A percentile compares a stretch with the other conserved stretches of the same genome.
Evolutionary conservation across 37 sponge, comb jelly and placozoan species (phyloP).

Genomic region (Dysidea cf. avara): DNA sequence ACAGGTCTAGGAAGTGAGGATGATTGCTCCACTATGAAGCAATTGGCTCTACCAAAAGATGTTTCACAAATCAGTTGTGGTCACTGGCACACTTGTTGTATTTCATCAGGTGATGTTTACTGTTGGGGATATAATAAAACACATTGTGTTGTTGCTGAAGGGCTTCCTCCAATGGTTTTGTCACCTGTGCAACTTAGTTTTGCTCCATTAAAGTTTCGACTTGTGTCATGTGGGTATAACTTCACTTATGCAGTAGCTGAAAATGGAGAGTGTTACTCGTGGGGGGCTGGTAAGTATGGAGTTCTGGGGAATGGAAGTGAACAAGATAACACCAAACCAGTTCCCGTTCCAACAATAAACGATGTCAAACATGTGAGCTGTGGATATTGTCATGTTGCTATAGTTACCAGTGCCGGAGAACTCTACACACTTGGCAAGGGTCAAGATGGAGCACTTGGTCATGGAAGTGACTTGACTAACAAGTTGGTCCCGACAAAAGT

Average conservation of each 20-base stretch:
- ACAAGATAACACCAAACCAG: slow-evolving; percentile 5
- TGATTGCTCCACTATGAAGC: slow-evolving; percentile 17
- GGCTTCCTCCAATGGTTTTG: neutral
- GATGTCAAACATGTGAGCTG: slow-evolving; percentile 26
- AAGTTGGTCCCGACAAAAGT: slow-evolving; percentile 17
- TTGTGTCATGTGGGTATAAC: slow-evolving; percentile 61
- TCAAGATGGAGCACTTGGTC: slow-evolving; percentile 43
- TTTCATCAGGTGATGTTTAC: slow-evolving; percentile 30
- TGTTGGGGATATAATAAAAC: slow-evolving; percentile 48
- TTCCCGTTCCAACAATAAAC: slow-evolving; percentile 1
- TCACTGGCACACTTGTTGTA: slow-evolving; percentile 45
- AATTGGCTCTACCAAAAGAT: slow-evolving; percentile 9
- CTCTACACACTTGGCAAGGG: slow-evolving; percentile 49
- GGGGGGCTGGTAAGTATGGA: slow-evolving; percentile 58
- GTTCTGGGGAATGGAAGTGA: slow-evolving; percentile 54
- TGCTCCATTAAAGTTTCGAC: slow-evolving; percentile 11
- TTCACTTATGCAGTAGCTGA: slow-evolving; percentile 40
- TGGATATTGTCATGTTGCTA: slow-evolving; percentile 63
- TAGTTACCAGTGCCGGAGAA: slow-evolving; percentile 26
- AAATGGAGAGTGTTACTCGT: slow-evolving; percentile 35
- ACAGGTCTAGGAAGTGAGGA: slow-evolving; percentile 46
- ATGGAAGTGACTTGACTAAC: slow-evolving; percentile 10
- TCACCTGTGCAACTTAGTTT: neutral
- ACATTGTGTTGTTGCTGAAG: slow-evolving; percentile 26
- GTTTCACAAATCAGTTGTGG: slow-evolving; percentile 22